A percentile compares a stretch with the other conserved stretches of the same genome.
These are phyloP conservation scores for Falco rusticolus DNA, from an alignment of 2,797 vertebrate species.

Conservation along the genomic window DNA sequence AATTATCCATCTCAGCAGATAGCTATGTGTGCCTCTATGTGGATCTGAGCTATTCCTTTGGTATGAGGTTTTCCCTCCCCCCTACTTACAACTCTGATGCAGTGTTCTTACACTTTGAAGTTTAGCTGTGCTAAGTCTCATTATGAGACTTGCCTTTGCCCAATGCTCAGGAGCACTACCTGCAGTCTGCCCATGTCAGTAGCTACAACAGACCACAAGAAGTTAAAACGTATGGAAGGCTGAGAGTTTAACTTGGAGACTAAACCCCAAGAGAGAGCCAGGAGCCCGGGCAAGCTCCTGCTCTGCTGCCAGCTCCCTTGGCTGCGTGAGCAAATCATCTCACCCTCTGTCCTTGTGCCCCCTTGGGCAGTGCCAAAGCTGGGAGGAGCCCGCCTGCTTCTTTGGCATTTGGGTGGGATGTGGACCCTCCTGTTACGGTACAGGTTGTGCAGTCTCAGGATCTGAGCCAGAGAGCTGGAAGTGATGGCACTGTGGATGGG, in stretches of 20 bases:
- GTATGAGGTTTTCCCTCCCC: neutral
- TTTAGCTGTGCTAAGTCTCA: neutral
- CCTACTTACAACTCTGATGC: neutral
- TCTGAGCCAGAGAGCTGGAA: neutral
- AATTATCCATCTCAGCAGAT: slow-evolving; percentile 44
- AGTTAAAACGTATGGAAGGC: neutral
- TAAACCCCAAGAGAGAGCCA: neutral
- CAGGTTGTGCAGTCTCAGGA: neutral
- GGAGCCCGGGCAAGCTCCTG: neutral
- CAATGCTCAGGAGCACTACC: rapidly evolving
- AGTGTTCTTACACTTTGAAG: neutral
- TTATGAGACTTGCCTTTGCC: rapidly evolving
- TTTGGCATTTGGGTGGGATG: neutral
- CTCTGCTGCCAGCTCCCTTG: neutral
- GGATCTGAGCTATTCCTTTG: neutral
- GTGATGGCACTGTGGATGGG: neutral
- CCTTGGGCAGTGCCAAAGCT: neutral
- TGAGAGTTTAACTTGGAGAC: neutral
- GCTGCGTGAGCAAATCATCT: neutral
- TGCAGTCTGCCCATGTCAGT: neutral
- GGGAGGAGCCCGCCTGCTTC: neutral
- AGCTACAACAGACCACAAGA: neutral
- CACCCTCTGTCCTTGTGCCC: neutral
- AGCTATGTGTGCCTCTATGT: neutral
- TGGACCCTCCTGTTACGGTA: neutral